These are phyloP conservation scores for Polyodon spathula DNA, from an alignment of 2,113 vertebrate genomes.

Conservation along the genomic window DNA sequence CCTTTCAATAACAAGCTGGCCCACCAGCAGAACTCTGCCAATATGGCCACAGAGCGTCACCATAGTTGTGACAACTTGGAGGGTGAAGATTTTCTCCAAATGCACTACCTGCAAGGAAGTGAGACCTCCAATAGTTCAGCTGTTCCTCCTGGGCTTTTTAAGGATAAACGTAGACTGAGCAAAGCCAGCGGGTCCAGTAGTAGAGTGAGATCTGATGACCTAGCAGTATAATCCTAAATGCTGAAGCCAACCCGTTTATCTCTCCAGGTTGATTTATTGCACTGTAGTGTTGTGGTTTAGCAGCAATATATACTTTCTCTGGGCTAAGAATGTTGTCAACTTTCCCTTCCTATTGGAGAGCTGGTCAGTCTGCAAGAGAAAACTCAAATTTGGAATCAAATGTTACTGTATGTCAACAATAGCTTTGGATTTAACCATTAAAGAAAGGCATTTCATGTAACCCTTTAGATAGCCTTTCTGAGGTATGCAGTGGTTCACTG, in stretches of 20 bases:
- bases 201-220: constrained; percentile 73
- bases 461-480: no score
- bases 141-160: constrained; percentile 37
- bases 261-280: no score
- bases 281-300: no score
- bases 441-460: not conserved
- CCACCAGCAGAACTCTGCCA: constrained; percentile 81
- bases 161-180: constrained; percentile 76
- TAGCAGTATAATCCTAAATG: constrained; percentile 64
- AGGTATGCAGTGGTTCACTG: not conserved
- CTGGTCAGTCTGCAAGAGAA: no score
- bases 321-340: no score
- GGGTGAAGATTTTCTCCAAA: constrained; percentile 61
- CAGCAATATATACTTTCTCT: no score
- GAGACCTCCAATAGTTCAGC: constrained; percentile 45
- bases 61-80: constrained; percentile 54
- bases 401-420: not conserved
- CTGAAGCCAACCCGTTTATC: not conserved
- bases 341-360: no score
- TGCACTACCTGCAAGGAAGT: constrained; percentile 54
- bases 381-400: no score
- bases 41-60: constrained; percentile 72
- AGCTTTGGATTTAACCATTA: not conserved
- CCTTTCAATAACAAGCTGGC: constrained; percentile 78
- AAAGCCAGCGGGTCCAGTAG: constrained; percentile 76